Base-by-base conservation (phyloP, 2,888 invertebrate genomes). In the Sericinus montela region DNA sequence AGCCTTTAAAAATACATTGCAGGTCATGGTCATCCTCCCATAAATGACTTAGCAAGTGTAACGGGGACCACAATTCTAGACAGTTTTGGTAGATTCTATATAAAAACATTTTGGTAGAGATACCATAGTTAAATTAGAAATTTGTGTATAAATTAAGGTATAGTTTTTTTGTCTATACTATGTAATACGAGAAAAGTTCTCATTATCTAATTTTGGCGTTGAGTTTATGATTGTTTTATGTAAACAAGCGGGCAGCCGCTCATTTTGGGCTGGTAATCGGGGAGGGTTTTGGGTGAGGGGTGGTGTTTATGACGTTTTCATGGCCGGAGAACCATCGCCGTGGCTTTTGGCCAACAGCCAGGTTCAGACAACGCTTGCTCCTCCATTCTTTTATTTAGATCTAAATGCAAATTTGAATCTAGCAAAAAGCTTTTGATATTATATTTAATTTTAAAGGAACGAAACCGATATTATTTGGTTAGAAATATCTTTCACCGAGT, bases 181-280 rank as follows among this genome's bases (percentile, higher is more conserved):
- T 5, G 4, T 7, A 25, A 4, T 25, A 6, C 8, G 8, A 25
- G 7, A 25, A 11, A 65, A 69, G 76, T 72, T 71, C 71, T 75
- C 69, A 72, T 71, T 75, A 67, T 75, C 69, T 53, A 67, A 72
- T 71, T 71, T 69, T 71, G 67, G 63, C 67, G 71, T 64, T 57
- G 69, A 69, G 71, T 82, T 84, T 82, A 84, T 80, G 75, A 68
- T 68, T 78, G 76, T 83, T 83, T 84, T 84, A 85, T 85, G 85
- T 84, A 85, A 85, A 85, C 84, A 84, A 83, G 85, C 78, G 86
- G 85, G 79, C 56, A 83, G 73, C 85, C 86, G 76, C 85, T 87
- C 84, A 87, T 85, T 85, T 83, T 59, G 73, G 83, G 80, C 81
- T 68, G 69, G 38, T 56, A 59, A 65, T 65, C 60, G 58, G 58